Percentiles rank a stretch among this genome's conserved stretches.
Evolutionary conservation across 1,140 invertebrate genomes (phyloP).

Genomic region (Thaumetopoea pityocampa): DNA sequence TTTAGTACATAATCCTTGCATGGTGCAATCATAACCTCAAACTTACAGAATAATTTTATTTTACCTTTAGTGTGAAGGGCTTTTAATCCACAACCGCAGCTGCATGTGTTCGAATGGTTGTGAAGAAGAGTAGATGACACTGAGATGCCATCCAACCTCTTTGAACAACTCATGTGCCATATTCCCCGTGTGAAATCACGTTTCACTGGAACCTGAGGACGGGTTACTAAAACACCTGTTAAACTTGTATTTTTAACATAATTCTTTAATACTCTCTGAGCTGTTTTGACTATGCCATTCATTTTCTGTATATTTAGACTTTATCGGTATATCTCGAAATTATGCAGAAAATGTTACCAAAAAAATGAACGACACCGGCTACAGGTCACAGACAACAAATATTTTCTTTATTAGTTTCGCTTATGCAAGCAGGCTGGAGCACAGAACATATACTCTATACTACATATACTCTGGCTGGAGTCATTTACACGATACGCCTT

Average conservation of each 20-base stretch:
- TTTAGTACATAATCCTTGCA: conserved; percentile 15
- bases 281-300: conserved; percentile 81
- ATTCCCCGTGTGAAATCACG: conserved; percentile 80
- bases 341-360: conserved; percentile 20
- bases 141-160: conserved; percentile 42
- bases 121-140: conserved; percentile 47
- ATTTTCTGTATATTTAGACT: conserved; percentile 68
- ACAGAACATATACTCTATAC: too few relatives aligned
- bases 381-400: too few relatives aligned
- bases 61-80: conserved; percentile 84
- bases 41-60: conserved; percentile 4
- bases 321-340: conserved; percentile 12
- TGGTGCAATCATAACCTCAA: conserved; percentile 67
- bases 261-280: conserved; percentile 71
- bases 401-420: too few relatives aligned
- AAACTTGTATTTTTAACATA: conserved; percentile 66
- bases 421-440: too few relatives aligned
- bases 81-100: conserved; percentile 78
- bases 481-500: too few relatives aligned
- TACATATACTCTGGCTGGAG: too few relatives aligned
- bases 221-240: conserved; percentile 67
- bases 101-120: conserved; percentile 75
- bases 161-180: conserved; percentile 80
- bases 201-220: conserved; percentile 71
- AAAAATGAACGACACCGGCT: conserved; percentile 16